Evolutionary conservation across 2,888 invertebrate genomes (phyloP).

Genomic region (Bhutanitis thaidina): DNA sequence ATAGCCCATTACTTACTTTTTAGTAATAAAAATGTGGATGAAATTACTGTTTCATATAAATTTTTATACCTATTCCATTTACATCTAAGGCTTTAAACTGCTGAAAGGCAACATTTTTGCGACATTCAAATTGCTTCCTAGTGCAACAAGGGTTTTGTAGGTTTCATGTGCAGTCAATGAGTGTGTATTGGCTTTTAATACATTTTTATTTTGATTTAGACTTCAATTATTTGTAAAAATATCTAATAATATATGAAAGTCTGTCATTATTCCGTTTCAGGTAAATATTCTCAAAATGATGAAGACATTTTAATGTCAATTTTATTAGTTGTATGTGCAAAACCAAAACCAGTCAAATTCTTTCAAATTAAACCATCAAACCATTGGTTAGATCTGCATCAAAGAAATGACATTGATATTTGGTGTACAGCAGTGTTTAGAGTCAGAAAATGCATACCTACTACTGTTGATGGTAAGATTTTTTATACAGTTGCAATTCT

Average conservation of each 20-base stretch:
- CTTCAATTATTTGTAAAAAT: no score
- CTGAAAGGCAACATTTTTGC: no score
- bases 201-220: no score
- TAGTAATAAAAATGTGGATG: no score
- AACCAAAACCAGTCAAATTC: slow-evolving; percentile 55
- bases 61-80: no score
- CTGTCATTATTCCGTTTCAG: slow-evolving; percentile 38
- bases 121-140: no score
- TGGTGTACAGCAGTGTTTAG: slow-evolving; percentile 68
- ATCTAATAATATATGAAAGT: not conserved
- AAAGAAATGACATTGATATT: slow-evolving; percentile 52
- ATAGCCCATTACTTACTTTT: no score
- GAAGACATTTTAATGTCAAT: slow-evolving; percentile 65
- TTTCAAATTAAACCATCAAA: slow-evolving; percentile 52
- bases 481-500: not conserved
- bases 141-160: no score
- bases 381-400: slow-evolving; percentile 64
- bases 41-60: no score
- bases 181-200: no score
- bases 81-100: no score
- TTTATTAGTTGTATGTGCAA: slow-evolving; percentile 62
- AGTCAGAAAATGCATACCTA: slow-evolving; percentile 67
- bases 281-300: slow-evolving; percentile 67
- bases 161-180: no score
- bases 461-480: slow-evolving; percentile 55